Conservation (phyloP, 2,797 vertebrate genomes). For the Galago senegalensis region DNA sequence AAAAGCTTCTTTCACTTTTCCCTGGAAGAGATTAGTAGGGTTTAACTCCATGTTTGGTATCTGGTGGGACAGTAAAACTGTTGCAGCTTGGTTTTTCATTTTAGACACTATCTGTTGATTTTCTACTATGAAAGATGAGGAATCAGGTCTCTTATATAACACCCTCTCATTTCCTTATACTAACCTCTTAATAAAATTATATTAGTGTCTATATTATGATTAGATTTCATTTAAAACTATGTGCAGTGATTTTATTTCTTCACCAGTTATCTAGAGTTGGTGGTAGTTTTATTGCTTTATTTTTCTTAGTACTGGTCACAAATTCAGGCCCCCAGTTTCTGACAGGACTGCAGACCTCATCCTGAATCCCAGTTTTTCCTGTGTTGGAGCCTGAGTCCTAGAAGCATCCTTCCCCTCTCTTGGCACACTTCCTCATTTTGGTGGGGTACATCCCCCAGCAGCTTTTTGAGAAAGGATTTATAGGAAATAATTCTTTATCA, state of each 20-base stretch:
- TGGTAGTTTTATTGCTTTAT: background rate
- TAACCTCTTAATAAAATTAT: background rate
- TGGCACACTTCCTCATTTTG: background rate
- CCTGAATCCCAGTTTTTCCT: background rate
- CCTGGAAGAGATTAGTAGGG: background rate
- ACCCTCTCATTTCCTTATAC: background rate
- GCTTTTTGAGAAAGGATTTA: background rate
- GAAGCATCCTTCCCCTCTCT: background rate
- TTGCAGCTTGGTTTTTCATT: background rate
- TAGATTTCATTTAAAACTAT: conserved; percentile 21
- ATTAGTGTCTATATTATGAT: background rate
- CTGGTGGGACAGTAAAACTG: background rate
- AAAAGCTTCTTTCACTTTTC: background rate
- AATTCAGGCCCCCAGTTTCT: background rate
- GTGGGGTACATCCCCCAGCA: background rate
- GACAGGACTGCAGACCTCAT: background rate
- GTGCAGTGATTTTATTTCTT: conserved; percentile 13
- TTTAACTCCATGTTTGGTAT: background rate
- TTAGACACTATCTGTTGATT: background rate
- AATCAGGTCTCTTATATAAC: background rate
- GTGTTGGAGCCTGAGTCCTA: background rate
- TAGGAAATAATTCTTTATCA: background rate
- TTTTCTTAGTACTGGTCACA: background rate
- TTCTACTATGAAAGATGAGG: background rate
- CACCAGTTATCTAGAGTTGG: background rate